Evolutionary conservation across 2,113 vertebrate species (phyloP).

Genomic region (Oreochromis tanganicae): DNA sequence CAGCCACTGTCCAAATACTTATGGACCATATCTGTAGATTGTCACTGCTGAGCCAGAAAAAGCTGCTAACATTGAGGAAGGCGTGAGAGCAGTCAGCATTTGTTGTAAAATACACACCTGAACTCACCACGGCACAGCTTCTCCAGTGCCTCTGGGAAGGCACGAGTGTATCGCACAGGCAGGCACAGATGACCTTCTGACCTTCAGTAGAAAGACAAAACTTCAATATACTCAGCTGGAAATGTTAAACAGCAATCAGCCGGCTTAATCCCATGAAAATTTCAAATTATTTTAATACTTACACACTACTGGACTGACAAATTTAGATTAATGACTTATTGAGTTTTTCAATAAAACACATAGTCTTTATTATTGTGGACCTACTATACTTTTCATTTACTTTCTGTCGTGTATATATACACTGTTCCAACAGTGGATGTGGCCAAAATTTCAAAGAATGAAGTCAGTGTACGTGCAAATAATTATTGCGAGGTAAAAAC

Average conservation of each 20-base stretch:
- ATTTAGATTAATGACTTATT: background rate
- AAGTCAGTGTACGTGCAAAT: background rate
- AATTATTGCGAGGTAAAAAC: background rate
- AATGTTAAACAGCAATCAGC: background rate
- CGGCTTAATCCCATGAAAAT: background rate
- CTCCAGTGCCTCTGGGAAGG: conserved; percentile 89
- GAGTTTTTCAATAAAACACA: background rate
- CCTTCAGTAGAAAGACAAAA: conserved; percentile 45
- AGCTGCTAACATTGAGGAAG: background rate
- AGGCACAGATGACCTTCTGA: conserved; percentile 96
- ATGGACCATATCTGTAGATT: background rate
- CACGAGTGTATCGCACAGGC: conserved; percentile 86
- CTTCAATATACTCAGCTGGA: background rate
- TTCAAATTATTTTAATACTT: background rate
- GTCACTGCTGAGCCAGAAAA: background rate
- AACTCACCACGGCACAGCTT: conserved; percentile 92
- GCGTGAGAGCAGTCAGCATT: background rate
- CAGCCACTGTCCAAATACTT: background rate
- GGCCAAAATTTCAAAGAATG: background rate
- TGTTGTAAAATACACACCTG: conserved; percentile 80
- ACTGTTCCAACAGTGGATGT: background rate
- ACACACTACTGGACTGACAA: background rate
- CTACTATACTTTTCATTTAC: background rate
- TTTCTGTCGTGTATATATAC: background rate
- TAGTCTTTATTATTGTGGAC: background rate